Base-by-base conservation (phyloP, 2,113 vertebrate species). In the Hippocampus barbouri region DNA sequence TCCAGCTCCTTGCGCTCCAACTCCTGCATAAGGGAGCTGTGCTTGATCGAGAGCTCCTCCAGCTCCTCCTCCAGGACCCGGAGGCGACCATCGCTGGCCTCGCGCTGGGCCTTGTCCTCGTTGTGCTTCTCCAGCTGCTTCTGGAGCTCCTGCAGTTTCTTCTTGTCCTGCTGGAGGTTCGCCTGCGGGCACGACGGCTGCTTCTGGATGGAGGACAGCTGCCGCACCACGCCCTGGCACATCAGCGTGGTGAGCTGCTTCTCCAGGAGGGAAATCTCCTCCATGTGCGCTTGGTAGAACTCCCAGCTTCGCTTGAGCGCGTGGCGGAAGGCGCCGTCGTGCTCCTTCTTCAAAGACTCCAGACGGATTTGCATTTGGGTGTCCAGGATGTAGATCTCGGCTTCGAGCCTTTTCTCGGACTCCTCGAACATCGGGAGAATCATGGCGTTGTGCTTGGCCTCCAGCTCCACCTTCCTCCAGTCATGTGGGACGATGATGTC, bases 391-490 rank as follows among this genome's bases (percentile, higher is more conserved):
- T 66, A 47, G 64, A 66, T 49, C 12, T 47, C 43, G 12, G 43
- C 64, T 43, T 66, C 63, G 0, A 66, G 41, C 64, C 47, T 66
- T 16, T 27, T 66, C 43, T 66, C 63, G 4, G 63, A 66, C 2
- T n/a, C 41, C 43, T 66, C 64, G 8, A 66, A 23, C 64, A 66
- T 66, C 2, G 64, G 64, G 23, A 66, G 64, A 2, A 66, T 66
- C 43, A 47, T 47, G 40, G 64, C 64, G 41, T 66, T 66, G 64
- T 66, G 64, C 25, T 66, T 66, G 41, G 64, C 64, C 7, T 66
- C 64, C 64, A 66, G 64, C 64, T 66, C 64, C 64, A 66, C 64
- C 23, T 43, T 66, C 41, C 64, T 47, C 64, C 64, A 66, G 64
- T 66, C 64, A 8, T 66, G 64, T 7, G 64, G 64, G 41, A 66